Evolutionary conservation across 2,888 invertebrate genomes (phyloP), one percentile per base, ranked within the genome.

Genomic region (Linnaemya vulpina): DNA sequence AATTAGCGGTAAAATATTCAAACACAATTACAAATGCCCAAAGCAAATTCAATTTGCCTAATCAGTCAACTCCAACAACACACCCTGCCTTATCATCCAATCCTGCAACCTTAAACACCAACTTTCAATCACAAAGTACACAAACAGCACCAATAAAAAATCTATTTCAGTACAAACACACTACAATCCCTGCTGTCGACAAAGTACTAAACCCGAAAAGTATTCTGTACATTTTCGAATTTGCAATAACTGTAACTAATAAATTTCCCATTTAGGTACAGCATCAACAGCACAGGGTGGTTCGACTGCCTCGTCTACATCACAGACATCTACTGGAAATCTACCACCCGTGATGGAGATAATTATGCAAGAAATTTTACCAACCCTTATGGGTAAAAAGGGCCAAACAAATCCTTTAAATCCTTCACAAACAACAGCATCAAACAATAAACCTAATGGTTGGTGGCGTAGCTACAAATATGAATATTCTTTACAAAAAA

Each of bases 341-440:
- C 9, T 8, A 7, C 71, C 62, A 40, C 68, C 79, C 10, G 75
- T 78, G 15, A 81, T 76, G 70, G 84, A 83, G 35, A 74, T 82
- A 15, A 85, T 85, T 40, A 71, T 85, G 38, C 70, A 82, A 53
- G 63, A 85, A 62, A 71, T 85, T 10, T 22, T 85, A 35, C 85
- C 85, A 4, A 10, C 85, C 13, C 63, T 82, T 13, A 79, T 85
- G 74, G 79, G 62, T 11, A 46, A 62, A 17, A 71, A 38, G 20
- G 65, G 22, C 8, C 55, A 46, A 60, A 11, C 46, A 51, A 8
- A 25, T 0, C 17, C 62, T 13, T 8, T 40, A 0, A 55, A 13
- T 17, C 46, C 62, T 1, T 40, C 60, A 5, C 51, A 68, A n/a
- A 3, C 78, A 22, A 76, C 71, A 22, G 55, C 65, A 58, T 30